A percentile compares a stretch with the other conserved stretches of the same genome.
Conservation (phyloP, 2,888 invertebrate genomes). For the Unio delphinus region DNA sequence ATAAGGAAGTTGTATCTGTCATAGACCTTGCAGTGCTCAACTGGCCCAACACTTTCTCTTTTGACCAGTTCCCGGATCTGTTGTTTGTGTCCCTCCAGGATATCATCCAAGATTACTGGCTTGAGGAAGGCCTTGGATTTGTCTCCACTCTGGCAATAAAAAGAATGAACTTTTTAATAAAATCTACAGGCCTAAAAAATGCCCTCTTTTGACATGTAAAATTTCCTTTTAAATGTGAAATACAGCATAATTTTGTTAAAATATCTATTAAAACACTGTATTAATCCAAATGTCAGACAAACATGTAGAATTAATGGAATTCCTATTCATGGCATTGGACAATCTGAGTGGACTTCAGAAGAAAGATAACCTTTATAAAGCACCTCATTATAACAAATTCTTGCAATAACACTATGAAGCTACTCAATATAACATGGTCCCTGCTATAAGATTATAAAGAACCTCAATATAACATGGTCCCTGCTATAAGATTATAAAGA, state of each 20-base stretch:
- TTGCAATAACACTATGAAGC: too few species aligned
- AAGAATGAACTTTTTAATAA: background rate
- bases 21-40: slow-evolving; percentile 73
- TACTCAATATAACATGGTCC: too few species aligned
- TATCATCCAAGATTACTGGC: slow-evolving; percentile 84
- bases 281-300: too few species aligned
- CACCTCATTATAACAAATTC: too few species aligned
- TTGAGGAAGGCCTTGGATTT: slow-evolving; percentile 71
- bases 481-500: too few species aligned
- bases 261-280: background rate
- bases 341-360: too few species aligned
- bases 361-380: too few species aligned
- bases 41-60: slow-evolving; percentile 66
- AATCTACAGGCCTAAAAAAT: background rate
- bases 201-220: background rate
- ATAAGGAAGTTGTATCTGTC: slow-evolving; percentile 79
- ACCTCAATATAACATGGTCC: too few species aligned
- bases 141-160: slow-evolving; percentile 53
- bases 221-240: background rate
- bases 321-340: too few species aligned
- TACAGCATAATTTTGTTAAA: background rate
- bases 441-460: too few species aligned
- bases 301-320: too few species aligned
- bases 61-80: slow-evolving; percentile 75
- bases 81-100: slow-evolving; percentile 78